Evolutionary conservation across 2,888 invertebrate genomes (phyloP).

Genomic region (Drosophila prostipennis): DNA sequence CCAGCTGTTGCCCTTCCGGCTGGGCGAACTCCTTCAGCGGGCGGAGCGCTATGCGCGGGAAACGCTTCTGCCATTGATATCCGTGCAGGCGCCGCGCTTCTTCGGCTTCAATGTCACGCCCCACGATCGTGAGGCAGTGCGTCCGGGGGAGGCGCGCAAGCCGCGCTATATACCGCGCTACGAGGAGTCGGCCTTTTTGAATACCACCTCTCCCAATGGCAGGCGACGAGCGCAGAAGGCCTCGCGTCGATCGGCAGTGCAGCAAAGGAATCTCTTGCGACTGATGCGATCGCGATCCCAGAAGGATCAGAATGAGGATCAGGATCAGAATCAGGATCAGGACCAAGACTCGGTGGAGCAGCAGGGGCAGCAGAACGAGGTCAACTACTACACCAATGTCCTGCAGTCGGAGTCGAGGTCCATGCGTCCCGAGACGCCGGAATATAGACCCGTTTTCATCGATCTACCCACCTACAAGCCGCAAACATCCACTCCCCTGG

Average conservation of each 20-base stretch:
- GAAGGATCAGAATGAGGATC: background rate
- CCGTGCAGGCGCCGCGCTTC: slow-evolving; percentile 91
- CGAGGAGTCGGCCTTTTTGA: slow-evolving; percentile 78
- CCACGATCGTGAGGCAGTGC: slow-evolving; percentile 51
- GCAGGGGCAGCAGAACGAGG: slow-evolving; percentile 40
- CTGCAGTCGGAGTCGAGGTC: slow-evolving; percentile 71
- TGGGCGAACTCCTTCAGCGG: slow-evolving; percentile 91
- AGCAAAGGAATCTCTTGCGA: slow-evolving; percentile 81
- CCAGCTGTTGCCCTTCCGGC: slow-evolving; percentile 91
- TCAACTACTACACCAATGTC: slow-evolving; percentile 81
- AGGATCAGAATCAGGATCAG: background rate
- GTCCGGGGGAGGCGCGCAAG: slow-evolving; percentile 77
- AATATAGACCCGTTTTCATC: slow-evolving; percentile 84
- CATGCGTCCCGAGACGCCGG: slow-evolving; percentile 78
- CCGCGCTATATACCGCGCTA: slow-evolving; percentile 88
- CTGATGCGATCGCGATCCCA: slow-evolving; percentile 62
- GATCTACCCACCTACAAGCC: slow-evolving; percentile 87
- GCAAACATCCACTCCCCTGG: slow-evolving; percentile 33
- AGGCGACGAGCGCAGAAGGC: slow-evolving; percentile 23
- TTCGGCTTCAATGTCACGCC: slow-evolving; percentile 85
- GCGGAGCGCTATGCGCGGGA: slow-evolving; percentile 93
- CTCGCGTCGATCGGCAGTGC: slow-evolving; percentile 44
- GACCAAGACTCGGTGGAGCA: background rate
- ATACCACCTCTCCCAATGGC: slow-evolving; percentile 20
- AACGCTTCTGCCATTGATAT: slow-evolving; percentile 90